Evolutionary conservation across 2,113 vertebrate species (phyloP).

Genomic region (Nannospalax galili): DNA sequence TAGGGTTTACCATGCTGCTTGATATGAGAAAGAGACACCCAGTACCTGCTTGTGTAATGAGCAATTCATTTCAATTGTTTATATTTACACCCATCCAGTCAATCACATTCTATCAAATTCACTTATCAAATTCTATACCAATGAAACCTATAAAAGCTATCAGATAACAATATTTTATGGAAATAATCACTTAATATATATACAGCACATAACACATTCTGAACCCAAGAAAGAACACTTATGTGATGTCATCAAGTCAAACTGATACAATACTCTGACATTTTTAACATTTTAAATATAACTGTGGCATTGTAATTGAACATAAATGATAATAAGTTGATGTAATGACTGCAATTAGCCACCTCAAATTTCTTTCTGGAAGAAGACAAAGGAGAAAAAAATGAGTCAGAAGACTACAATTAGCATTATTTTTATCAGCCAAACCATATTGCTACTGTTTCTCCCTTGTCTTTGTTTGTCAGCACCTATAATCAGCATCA

Average conservation of each 20-base stretch:
- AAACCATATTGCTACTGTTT: slow-evolving; percentile 70
- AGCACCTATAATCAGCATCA: slow-evolving; percentile 70
- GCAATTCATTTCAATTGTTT: slow-evolving; percentile 33
- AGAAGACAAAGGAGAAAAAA: slow-evolving; percentile 63
- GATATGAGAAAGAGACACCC: neutral
- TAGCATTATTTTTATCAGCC: slow-evolving; percentile 75
- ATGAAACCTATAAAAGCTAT: slow-evolving; percentile 23
- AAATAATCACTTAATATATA: neutral
- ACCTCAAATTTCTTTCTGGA: slow-evolving; percentile 68
- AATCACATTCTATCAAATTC: slow-evolving; percentile 45
- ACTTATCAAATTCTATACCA: slow-evolving; percentile 19
- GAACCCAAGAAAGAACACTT: neutral
- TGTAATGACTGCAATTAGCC: slow-evolving; percentile 61
- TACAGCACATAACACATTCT: neutral
- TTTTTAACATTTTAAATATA: slow-evolving; percentile 54
- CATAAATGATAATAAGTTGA: slow-evolving; percentile 61
- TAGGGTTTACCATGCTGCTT: neutral
- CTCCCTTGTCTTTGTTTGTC: slow-evolving; percentile 62
- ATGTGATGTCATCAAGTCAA: slow-evolving; percentile 55
- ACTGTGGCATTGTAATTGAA: slow-evolving; percentile 60
- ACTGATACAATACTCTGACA: slow-evolving; percentile 43
- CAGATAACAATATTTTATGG: slow-evolving; percentile 43
- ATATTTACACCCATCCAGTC: slow-evolving; percentile 6
- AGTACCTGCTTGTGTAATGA: slow-evolving; percentile 35
- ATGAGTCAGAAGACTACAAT: slow-evolving; percentile 73